Evolutionary conservation across 2,888 invertebrate genomes (phyloP).

Genomic region (Aphrophora alni): DNA sequence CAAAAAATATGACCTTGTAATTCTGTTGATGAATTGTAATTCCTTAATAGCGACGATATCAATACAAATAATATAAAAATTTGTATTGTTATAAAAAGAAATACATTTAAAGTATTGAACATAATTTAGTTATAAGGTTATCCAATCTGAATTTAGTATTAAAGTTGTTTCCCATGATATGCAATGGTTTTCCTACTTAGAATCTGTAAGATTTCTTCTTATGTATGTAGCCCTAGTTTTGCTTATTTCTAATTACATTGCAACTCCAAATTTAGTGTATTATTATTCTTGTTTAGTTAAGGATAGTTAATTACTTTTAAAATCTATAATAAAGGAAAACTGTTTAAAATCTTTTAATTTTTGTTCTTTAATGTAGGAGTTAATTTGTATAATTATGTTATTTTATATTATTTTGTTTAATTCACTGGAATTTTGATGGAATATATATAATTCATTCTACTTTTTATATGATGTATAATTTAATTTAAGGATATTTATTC

Average conservation of each 20-base stretch:
- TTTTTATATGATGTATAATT: neutral
- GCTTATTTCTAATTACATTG: neutral
- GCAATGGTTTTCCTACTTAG: neutral
- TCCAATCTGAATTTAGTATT: conserved; percentile 19
- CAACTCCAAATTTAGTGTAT: neutral
- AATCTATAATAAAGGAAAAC: neutral
- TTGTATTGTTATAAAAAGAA: conserved; percentile 1
- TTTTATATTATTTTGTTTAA: neutral
- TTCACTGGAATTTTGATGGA: neutral
- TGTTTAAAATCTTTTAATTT: neutral
- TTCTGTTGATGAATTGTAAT: conserved; percentile 4
- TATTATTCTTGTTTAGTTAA: neutral
- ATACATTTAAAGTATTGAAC: neutral
- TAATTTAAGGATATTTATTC: neutral
- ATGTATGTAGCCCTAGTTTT: neutral
- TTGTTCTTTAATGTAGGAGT: neutral
- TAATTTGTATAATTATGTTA: neutral
- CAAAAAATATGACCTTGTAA: neutral
- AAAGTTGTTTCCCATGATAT: conserved; percentile 28
- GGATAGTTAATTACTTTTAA: neutral
- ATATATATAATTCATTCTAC: too few relatives aligned
- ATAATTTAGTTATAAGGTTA: conserved; percentile 37
- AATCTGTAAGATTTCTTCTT: neutral
- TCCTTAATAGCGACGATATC: neutral
- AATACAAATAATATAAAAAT: conserved; percentile 22